Base-by-base conservation (phyloP, 2,797 vertebrate genomes). In the Sebastes cheni region DNA sequence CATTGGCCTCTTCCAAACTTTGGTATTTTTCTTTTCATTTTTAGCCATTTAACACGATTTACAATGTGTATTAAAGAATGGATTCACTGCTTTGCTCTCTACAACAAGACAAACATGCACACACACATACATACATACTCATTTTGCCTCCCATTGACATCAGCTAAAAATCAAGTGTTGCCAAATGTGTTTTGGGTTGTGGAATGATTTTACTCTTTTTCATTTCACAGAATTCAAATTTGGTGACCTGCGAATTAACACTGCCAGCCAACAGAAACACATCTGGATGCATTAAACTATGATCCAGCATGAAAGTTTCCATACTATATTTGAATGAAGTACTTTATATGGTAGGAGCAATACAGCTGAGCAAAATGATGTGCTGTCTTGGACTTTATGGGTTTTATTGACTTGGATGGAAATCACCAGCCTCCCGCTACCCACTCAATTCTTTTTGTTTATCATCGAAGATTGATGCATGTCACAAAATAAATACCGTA, bases 401-500 rank as follows among this genome's bases (percentile, higher is more conserved):
- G 6, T 64, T 66, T 58, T 54, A 30, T 23, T 30, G 62, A 46
- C 54, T 55, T 22, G n/a, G n/a, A 81, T 52, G 29, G 29, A 71
- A 72, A 67, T 54, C 20, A 29, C 13, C 39, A 42, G 39, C 39
- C 39, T 42, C 5, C 65, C 6, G 6, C 64, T 16, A 32, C 12
- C 6, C n/a, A 12, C 27, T 50, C 13, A n/a, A 9, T 60, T 29
- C 7, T 10, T 18, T 46, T 46, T 46, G 36, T 46, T 46, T 46
- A 18, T 46, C 42, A 46, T 46, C 16, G 14, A 46, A 46, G 14
- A 52, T n/a, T 52, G 50, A 52, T 52, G 50, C 36, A 46, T 32
- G 36, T 80, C 56, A 72, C 30, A 59, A 71, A 73, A 61, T 67
- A 8, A 59, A 75, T 60, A 61, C 50, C 20, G 18, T 52, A 52